phyloP scores from a whole-genome alignment of 1,140 invertebrate genomes.

The Eurosta solidaginis region DNA sequence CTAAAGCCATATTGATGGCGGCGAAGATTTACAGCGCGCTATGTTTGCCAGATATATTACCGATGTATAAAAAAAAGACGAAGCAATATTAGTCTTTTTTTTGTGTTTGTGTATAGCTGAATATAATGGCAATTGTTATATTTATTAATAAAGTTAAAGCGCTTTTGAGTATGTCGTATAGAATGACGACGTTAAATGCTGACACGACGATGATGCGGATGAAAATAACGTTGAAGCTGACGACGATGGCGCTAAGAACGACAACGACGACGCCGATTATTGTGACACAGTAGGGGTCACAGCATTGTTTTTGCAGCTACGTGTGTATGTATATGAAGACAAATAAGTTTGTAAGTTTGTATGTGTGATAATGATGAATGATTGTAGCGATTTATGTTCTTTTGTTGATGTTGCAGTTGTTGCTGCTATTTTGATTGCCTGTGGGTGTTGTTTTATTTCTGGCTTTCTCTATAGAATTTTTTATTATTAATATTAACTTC shows the following conservation, averaged over 20 bases:
- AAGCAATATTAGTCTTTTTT: too few species aligned
- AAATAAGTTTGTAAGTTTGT: too few species aligned
- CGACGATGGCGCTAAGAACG: neutral
- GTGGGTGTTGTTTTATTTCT: neutral
- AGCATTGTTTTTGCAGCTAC: neutral
- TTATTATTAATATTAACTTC: conserved; percentile 18
- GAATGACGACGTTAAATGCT: conserved; percentile 36
- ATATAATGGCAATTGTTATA: conserved; percentile 30
- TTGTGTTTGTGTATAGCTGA: too few species aligned
- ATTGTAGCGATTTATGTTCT: neutral
- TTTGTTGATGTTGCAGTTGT: conserved; percentile 31
- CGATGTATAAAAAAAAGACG: too few species aligned
- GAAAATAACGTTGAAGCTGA: too few species aligned
- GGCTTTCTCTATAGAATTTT: conserved; percentile 4
- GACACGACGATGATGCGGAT: too few species aligned
- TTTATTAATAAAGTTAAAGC: conserved; percentile 41
- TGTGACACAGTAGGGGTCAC: neutral
- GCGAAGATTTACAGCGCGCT: neutral
- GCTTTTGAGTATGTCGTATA: conserved; percentile 37
- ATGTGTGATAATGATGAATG: neutral
- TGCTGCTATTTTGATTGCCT: neutral
- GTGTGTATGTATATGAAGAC: neutral
- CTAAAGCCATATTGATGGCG: conserved; percentile 13
- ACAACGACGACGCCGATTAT: neutral
- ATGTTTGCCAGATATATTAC: conserved; percentile 13